phyloP scores from a whole-genome alignment of 2,797 vertebrate genomes.

The Darevskia nairensis region DNA sequence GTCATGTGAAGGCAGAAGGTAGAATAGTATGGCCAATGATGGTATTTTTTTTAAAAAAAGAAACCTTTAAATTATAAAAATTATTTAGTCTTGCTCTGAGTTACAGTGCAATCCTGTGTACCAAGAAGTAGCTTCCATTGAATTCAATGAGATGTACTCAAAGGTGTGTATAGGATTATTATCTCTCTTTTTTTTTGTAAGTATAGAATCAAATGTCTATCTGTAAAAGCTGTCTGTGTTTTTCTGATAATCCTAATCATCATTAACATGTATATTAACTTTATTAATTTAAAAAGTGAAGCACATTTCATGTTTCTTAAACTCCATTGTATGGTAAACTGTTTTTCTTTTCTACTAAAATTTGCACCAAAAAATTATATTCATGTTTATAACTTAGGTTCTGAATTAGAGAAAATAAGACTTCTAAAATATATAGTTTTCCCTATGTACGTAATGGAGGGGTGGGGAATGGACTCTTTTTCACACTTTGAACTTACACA shows the following conservation, averaged over 20 bases:
- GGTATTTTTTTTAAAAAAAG: neutral
- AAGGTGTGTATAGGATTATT: neutral
- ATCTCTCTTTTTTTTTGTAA: neutral
- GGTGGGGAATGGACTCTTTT: accelerated
- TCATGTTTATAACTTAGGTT: neutral
- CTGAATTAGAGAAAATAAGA: slow-evolving; percentile 24
- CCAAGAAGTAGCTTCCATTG: neutral
- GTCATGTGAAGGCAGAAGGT: neutral
- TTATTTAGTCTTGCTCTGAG: slow-evolving; percentile 18
- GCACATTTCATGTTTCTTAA: neutral
- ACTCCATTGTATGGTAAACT: neutral
- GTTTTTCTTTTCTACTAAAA: neutral
- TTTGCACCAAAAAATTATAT: neutral
- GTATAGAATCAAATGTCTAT: neutral
- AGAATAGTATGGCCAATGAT: no score
- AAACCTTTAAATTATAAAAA: slow-evolving; percentile 1
- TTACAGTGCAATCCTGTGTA: neutral
- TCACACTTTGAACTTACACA: neutral
- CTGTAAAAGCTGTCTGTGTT: no score
- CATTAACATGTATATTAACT: neutral
- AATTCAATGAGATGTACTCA: neutral
- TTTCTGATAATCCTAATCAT: no score
- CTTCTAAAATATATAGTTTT: neutral
- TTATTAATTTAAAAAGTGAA: neutral
- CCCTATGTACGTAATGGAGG: accelerated